Evolutionary conservation across 2,888 invertebrate species (phyloP).

Genomic region (Synergus laeviventris): DNA sequence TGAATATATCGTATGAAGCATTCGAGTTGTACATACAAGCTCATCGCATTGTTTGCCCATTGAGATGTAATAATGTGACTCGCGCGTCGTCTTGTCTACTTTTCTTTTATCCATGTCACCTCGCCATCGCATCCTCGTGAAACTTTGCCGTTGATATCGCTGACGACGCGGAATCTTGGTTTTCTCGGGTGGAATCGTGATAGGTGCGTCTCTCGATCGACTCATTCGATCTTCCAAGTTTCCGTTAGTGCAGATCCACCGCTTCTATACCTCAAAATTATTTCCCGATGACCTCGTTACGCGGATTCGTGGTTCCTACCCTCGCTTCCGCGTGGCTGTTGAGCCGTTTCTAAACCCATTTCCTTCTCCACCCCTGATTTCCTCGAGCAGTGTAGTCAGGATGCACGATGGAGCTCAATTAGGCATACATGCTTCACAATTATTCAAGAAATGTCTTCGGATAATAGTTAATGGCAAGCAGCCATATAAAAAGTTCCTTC

Average conservation of each 20-base stretch:
- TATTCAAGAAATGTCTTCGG: conserved; percentile 37
- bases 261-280: conserved; percentile 36
- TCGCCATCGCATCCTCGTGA: conserved; percentile 11
- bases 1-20: too few relatives aligned
- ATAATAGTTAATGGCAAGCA: conserved; percentile 38
- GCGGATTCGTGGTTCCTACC: conserved; percentile 39
- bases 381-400: conserved; percentile 35
- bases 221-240: conserved; percentile 33
- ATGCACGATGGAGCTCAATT: conserved; percentile 34
- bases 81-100: not conserved
- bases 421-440: conserved; percentile 39
- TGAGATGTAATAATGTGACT: conserved; percentile 29
- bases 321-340: conserved; percentile 38
- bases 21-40: not conserved
- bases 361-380: conserved; percentile 33
- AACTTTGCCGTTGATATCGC: conserved; percentile 27
- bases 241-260: conserved; percentile 39
- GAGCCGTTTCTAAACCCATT: conserved; percentile 40
- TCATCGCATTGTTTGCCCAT: conserved; percentile 9
- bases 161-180: conserved; percentile 26
- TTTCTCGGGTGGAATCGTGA: conserved; percentile 22
- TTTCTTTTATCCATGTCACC: conserved; percentile 6
- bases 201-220: conserved; percentile 35
- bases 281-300: conserved; percentile 40
- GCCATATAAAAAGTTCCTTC: conserved; percentile 21